Evolutionary conservation across 1,140 invertebrate genomes (phyloP).

Genomic region (Sitobion miscanthi): DNA sequence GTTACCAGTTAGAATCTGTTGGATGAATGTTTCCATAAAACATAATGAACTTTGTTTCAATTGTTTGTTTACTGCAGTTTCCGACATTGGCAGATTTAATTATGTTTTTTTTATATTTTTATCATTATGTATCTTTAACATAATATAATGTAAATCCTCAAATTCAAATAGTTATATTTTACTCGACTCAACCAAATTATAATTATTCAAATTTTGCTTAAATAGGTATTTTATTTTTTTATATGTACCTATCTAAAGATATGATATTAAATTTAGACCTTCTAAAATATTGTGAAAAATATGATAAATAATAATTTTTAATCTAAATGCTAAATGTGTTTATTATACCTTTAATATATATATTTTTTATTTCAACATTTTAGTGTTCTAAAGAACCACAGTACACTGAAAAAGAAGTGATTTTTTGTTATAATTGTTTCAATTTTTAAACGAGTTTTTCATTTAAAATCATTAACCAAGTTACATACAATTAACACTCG

Average conservation of each 20-base stretch:
- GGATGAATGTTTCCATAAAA: background rate
- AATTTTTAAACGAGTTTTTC: background rate
- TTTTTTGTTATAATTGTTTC: background rate
- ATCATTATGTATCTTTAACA: background rate
- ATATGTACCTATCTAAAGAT: background rate
- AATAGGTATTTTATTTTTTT: background rate
- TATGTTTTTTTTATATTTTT: background rate
- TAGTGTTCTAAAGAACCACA: background rate
- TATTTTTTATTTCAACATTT: background rate
- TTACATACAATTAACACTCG: background rate
- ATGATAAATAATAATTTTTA: background rate
- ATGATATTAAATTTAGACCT: background rate
- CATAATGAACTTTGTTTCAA: background rate
- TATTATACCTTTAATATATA: background rate
- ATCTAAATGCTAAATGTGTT: background rate
- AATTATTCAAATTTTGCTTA: background rate
- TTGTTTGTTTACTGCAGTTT: background rate
- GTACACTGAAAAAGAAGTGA: background rate
- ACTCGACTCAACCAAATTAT: background rate
- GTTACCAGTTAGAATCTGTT: background rate
- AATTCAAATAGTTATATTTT: background rate
- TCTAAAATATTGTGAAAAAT: background rate
- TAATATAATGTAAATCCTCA: background rate
- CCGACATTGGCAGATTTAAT: background rate
- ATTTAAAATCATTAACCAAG: background rate